Evolutionary conservation across 2,888 invertebrate genomes (phyloP), one percentile per base, ranked within the genome.

Genomic region (Drosophila robusta): DNA sequence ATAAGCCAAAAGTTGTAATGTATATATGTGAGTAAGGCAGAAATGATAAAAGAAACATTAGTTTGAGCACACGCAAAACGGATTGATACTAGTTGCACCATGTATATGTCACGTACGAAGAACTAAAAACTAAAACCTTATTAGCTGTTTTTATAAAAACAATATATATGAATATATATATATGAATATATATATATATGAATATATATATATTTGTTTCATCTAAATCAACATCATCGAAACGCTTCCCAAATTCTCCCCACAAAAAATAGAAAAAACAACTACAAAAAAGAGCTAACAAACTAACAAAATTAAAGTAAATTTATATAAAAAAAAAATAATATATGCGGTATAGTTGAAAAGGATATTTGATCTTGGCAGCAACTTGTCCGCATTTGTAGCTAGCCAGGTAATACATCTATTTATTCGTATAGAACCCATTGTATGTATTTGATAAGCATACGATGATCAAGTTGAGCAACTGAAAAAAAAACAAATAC

Each of bases 321-420:
- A 16, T 34, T 34, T 11, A 34, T 34, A 34, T 29, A 2, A 22
- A 50, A 39, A 26, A 8, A 24, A 3, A 18, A 11, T 1, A 26
- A n/a, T 49, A 34, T 57, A 29, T 8, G 34, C 41, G 49, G 54
- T 54, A 26, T n/a, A 29, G 38, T 46, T 64, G 29, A 22, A 56
- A 49, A 22, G 4, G 29, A 42, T 47, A 42, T 34, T 52, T 22
- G 24, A 58, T 51, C 55, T 45, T 45, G 41, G 45, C 52, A 42
- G 50, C 45, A 57, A 56, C 29, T 49, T 44, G 14, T 34, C 49
- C 50, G 62, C 61, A 73, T 66, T 63, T 61, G 58, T 75, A 80
- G 83, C 52, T 78, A 78, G 80, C 67, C 83, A 75, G 65, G 49
- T 80, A 77, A 74, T 52, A 70, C 50, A 60, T 57, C 50, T 66